These are phyloP conservation scores for Sminthurinus aureus DNA, from an alignment of 2,888 invertebrate genomes.

Conservation along the genomic window DNA sequence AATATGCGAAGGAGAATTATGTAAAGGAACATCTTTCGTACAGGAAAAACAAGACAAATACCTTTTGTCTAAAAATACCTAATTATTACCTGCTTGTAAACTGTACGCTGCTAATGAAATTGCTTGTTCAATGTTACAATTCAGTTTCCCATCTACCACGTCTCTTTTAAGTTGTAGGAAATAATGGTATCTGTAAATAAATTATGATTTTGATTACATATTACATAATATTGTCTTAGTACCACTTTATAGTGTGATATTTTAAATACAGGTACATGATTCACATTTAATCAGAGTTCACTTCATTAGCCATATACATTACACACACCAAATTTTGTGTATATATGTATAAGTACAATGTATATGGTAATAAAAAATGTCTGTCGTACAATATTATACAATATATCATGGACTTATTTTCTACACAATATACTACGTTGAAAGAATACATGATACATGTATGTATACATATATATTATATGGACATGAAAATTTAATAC, in stretches of 20 bases:
- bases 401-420: too few species aligned
- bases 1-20: background rate
- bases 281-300: too few species aligned
- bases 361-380: too few species aligned
- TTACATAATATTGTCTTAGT: too few species aligned
- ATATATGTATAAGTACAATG: too few species aligned
- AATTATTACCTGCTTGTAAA: slow-evolving; percentile 72
- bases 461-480: background rate
- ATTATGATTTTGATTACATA: too few species aligned
- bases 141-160: slow-evolving; percentile 89
- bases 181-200: slow-evolving; percentile 86
- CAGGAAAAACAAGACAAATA: background rate
- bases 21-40: background rate
- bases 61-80: background rate
- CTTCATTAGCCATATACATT: too few species aligned
- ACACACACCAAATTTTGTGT: too few species aligned
- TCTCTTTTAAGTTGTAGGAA: slow-evolving; percentile 95
- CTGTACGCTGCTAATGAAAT: slow-evolving; percentile 91
- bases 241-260: too few species aligned
- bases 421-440: background rate
- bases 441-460: background rate
- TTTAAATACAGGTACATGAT: too few species aligned
- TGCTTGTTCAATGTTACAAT: slow-evolving; percentile 89
- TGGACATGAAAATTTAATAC: slow-evolving; percentile 61
- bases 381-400: too few species aligned